A percentile compares a stretch with the other conserved stretches of the same genome.
Conservation (phyloP, 2,888 invertebrate species). For the Lissonota sp. region DNA sequence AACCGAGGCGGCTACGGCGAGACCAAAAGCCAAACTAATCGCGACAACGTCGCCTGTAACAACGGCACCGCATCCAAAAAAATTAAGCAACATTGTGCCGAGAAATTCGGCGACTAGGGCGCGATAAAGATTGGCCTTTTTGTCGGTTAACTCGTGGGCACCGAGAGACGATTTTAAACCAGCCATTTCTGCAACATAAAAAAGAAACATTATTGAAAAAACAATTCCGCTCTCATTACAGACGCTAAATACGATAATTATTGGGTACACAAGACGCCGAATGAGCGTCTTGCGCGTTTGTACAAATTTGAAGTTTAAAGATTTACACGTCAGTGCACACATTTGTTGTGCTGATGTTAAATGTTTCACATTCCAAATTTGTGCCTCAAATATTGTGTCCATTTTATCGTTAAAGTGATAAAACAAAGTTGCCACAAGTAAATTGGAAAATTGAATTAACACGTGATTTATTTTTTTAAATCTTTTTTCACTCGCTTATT, state of each 20-base stretch:
- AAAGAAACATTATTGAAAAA: background rate
- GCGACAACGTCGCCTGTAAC: slow-evolving; percentile 87
- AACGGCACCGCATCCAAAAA: slow-evolving; percentile 94
- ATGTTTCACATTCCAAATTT: background rate
- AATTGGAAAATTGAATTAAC: slow-evolving; percentile 37
- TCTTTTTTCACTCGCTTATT: background rate
- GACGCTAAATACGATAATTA: background rate
- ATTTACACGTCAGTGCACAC: background rate
- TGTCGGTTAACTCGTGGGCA: slow-evolving; percentile 89
- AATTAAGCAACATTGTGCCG: slow-evolving; percentile 93
- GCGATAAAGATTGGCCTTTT: slow-evolving; percentile 90
- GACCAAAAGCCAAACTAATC: slow-evolving; percentile 93
- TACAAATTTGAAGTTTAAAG: slow-evolving; percentile 2
- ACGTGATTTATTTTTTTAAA: slow-evolving; percentile 1
- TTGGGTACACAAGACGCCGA: background rate
- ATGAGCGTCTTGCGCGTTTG: background rate
- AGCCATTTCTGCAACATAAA: slow-evolving; percentile 84
- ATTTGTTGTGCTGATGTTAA: background rate
- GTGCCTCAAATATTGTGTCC: too few species aligned
- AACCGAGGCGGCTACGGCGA: slow-evolving; percentile 92
- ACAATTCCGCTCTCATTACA: background rate
- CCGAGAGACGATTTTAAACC: slow-evolving; percentile 88
- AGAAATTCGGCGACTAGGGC: slow-evolving; percentile 94
- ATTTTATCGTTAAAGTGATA: background rate
- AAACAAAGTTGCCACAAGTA: background rate